phyloP scores from a whole-genome alignment of 2,888 invertebrate genomes.

The Epinotia brunnichana region DNA sequence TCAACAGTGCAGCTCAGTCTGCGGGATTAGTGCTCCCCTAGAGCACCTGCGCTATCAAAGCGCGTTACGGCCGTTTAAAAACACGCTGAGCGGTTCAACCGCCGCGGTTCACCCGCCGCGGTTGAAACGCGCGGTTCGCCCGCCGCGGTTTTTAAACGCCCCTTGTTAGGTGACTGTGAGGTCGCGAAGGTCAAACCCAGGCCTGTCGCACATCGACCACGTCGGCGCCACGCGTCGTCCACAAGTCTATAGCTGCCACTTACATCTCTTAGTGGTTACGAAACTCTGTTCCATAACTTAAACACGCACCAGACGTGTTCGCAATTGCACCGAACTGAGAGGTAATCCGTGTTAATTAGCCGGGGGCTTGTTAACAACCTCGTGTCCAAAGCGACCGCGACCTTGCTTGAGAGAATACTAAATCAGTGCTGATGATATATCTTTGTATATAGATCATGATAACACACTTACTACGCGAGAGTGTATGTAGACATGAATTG shows the following conservation, averaged over 20 bases:
- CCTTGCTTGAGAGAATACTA: constrained; percentile 31
- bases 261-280: neutral
- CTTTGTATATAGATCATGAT: neutral
- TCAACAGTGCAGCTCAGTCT: too few species aligned
- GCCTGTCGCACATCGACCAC: too few species aligned
- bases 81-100: too few species aligned
- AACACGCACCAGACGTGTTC: constrained; percentile 4
- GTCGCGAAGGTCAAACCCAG: too few species aligned
- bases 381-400: constrained; percentile 32
- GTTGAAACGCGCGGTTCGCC: too few species aligned
- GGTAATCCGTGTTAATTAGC: constrained; percentile 41
- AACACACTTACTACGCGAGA: neutral
- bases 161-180: too few species aligned
- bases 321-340: constrained; percentile 18
- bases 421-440: constrained; percentile 18
- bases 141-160: too few species aligned
- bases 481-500: neutral
- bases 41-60: too few species aligned
- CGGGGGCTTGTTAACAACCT: constrained; percentile 21
- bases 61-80: too few species aligned
- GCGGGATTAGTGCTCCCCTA: too few species aligned
- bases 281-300: neutral
- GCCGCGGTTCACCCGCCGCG: too few species aligned
- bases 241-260: neutral
- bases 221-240: too few species aligned